phyloP scores from a whole-genome alignment of 2,888 invertebrate species.

The Neuroscelio doddi region DNA sequence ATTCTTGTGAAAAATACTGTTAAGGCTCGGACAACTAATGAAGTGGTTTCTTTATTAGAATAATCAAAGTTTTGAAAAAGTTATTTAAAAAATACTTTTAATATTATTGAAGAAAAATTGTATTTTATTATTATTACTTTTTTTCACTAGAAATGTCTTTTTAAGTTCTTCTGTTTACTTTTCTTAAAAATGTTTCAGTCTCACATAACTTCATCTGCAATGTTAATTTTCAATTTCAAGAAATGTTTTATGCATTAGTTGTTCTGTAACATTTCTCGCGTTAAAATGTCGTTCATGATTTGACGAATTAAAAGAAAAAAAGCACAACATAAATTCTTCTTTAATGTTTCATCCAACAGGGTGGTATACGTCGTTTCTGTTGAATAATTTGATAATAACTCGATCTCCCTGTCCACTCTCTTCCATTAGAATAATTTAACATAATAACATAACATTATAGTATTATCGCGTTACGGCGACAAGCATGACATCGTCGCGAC shows the following conservation, averaged over 20 bases:
- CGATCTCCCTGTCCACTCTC: slow-evolving; percentile 33
- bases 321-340: neutral
- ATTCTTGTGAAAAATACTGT: slow-evolving; percentile 39
- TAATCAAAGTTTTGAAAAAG: slow-evolving; percentile 6
- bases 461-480: slow-evolving; percentile 41
- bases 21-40: slow-evolving; percentile 30
- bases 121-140: too few species aligned
- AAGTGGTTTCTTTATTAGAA: slow-evolving; percentile 13
- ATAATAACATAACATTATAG: slow-evolving; percentile 44
- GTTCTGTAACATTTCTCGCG: neutral
- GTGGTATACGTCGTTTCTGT: slow-evolving; percentile 27
- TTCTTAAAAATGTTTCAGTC: neutral
- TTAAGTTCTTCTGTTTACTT: neutral
- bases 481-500: slow-evolving; percentile 32
- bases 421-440: slow-evolving; percentile 46
- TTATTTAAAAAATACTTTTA: too few species aligned
- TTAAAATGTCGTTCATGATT: neutral
- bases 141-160: too few species aligned
- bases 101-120: too few species aligned
- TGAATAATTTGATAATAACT: slow-evolving; percentile 45
- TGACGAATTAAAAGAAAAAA: slow-evolving; percentile 8
- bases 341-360: slow-evolving; percentile 23
- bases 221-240: neutral
- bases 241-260: slow-evolving; percentile 2
- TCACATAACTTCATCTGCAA: neutral